Percentiles rank a stretch among this genome's conserved stretches.
These are phyloP conservation scores for Gandaritis pyraliata DNA, from an alignment of 2,888 invertebrate genomes.

Conservation along the genomic window DNA sequence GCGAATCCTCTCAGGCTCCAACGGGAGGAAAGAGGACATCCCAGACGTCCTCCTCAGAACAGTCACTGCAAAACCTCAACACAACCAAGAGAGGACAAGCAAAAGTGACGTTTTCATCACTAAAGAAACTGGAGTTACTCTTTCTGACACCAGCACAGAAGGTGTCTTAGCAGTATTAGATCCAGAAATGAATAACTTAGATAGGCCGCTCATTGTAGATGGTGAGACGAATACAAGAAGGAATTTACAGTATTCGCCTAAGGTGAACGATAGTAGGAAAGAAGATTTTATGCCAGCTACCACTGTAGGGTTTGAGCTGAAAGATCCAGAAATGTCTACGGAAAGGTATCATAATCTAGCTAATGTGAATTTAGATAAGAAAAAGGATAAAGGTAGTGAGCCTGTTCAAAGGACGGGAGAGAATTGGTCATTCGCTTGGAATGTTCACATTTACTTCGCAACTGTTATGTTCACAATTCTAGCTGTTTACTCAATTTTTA, in stretches of 20 bases:
- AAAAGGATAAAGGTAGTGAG: conserved; percentile 72
- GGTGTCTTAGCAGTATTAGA: conserved; percentile 79
- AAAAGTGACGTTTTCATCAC: conserved; percentile 74
- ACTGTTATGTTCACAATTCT: conserved; percentile 93
- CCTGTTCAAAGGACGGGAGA: conserved; percentile 79
- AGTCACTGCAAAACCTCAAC: conserved; percentile 85
- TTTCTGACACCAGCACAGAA: conserved; percentile 78
- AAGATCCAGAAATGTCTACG: conserved; percentile 80
- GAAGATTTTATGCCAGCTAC: conserved; percentile 75
- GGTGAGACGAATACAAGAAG: conserved; percentile 81
- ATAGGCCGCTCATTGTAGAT: conserved; percentile 77
- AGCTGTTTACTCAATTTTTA: conserved; percentile 93
- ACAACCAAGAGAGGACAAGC: conserved; percentile 73
- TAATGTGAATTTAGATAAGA: conserved; percentile 83
- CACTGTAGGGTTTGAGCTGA: conserved; percentile 76
- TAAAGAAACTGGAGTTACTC: conserved; percentile 76
- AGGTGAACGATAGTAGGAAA: conserved; percentile 70
- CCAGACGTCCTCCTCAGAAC: conserved; percentile 90
- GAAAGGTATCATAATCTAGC: conserved; percentile 85
- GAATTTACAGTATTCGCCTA: conserved; percentile 79
- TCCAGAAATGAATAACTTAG: conserved; percentile 81
- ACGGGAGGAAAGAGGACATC: conserved; percentile 92
- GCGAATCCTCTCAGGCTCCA: conserved; percentile 93
- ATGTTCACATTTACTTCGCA: conserved; percentile 94
- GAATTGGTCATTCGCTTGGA: conserved; percentile 95